Percentiles rank a stretch among this genome's conserved stretches.
phyloP scores from a whole-genome alignment of 2,888 invertebrate genomes.

The Ctenicera cuprea region DNA sequence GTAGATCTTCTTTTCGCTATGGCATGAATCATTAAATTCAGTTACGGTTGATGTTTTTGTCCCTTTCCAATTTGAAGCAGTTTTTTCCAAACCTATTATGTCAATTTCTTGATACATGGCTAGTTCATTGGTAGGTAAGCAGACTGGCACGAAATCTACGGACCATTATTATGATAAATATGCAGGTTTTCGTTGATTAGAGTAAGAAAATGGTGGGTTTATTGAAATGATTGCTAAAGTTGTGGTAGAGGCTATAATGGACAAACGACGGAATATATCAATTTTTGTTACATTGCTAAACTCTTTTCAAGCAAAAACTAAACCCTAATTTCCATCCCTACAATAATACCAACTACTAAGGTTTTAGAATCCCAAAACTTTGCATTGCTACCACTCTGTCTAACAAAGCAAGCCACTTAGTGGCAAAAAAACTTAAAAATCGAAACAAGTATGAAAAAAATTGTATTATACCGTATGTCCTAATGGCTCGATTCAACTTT shows the following conservation, averaged over 20 bases:
- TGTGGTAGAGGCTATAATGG: too few relatives aligned
- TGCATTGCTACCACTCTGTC: too few relatives aligned
- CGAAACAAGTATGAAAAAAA: not conserved
- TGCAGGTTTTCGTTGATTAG: too few relatives aligned
- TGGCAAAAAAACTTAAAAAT: too few relatives aligned
- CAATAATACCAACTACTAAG: too few relatives aligned
- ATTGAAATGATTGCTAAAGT: too few relatives aligned
- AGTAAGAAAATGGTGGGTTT: not conserved
- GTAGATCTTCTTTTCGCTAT: not conserved
- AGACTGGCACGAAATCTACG: slow-evolving; percentile 30
- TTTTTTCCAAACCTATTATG: slow-evolving; percentile 17
- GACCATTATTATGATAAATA: not conserved
- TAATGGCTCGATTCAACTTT: slow-evolving; percentile 12
- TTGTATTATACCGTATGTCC: not conserved
- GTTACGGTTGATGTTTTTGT: not conserved
- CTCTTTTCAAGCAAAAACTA: too few relatives aligned
- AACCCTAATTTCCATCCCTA: too few relatives aligned
- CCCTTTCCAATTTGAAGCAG: not conserved
- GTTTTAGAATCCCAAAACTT: too few relatives aligned
- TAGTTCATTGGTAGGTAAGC: slow-evolving; percentile 26
- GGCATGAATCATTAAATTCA: slow-evolving; percentile 19
- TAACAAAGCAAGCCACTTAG: too few relatives aligned
- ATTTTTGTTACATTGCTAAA: too few relatives aligned
- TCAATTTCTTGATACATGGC: slow-evolving; percentile 15
- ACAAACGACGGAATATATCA: too few relatives aligned